Percentiles rank a stretch among this genome's conserved stretches.
Evolutionary conservation across 1,140 invertebrate species (phyloP).

Genomic region (Drosophila prosaltans): DNA sequence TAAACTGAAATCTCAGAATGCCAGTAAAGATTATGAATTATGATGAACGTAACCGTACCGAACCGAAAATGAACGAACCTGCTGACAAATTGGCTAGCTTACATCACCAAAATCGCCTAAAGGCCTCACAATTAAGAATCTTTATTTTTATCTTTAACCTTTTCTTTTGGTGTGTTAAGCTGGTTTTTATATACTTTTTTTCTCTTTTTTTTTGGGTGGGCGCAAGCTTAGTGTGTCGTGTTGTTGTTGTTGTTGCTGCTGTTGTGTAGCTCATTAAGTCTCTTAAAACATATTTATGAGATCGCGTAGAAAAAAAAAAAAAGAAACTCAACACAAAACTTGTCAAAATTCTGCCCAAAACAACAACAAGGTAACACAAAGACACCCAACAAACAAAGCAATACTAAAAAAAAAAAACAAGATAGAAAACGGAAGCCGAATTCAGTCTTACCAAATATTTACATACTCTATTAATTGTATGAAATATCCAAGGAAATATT

Average conservation of each 20-base stretch:
- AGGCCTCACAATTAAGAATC: constrained; percentile 71
- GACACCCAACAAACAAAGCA: not conserved
- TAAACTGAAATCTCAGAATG: constrained; percentile 2
- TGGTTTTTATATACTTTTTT: not conserved
- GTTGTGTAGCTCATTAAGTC: constrained; percentile 63
- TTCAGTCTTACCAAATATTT: not conserved
- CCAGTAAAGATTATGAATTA: constrained; percentile 4
- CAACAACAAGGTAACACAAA: constrained; percentile 13
- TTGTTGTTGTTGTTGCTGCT: constrained; percentile 2
- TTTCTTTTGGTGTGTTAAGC: constrained; percentile 27
- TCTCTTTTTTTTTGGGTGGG: constrained; percentile 46
- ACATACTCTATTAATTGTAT: not conserved
- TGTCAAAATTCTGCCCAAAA: constrained; percentile 41
- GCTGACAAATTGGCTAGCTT: constrained; percentile 75
- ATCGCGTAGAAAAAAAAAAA: not conserved
- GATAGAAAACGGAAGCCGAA: constrained; percentile 14
- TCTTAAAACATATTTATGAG: constrained; percentile 42
- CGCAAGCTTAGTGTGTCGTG: constrained; percentile 35
- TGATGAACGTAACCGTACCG: constrained; percentile 20
- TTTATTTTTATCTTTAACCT: constrained; percentile 34
- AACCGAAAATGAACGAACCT: constrained; percentile 63
- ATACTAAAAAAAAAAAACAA: constrained; percentile 6
- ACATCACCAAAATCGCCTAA: constrained; percentile 64
- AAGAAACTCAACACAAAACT: not conserved
- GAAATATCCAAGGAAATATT: not conserved